Evolutionary conservation across 2,888 invertebrate genomes (phyloP).

Genomic region (Marasmarcha lunaedactyla): DNA sequence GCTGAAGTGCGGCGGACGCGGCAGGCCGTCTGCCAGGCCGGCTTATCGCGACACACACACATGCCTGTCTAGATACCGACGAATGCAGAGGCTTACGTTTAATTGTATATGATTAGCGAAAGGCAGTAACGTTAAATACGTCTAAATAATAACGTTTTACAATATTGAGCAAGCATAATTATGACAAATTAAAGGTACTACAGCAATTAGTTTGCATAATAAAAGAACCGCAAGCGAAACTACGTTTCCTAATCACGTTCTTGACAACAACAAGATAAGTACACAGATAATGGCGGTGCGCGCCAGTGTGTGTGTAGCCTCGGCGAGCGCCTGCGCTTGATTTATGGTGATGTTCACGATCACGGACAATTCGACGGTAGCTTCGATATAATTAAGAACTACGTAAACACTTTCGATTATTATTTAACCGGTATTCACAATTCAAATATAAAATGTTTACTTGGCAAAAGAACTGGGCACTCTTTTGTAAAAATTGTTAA

Average conservation of each 20-base stretch:
- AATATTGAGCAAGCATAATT: not conserved
- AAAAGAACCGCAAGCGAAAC: constrained; percentile 2
- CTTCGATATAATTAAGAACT: no score
- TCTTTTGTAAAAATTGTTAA: no score
- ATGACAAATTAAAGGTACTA: not conserved
- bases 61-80: no score
- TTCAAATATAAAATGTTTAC: no score
- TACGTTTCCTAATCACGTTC: not conserved
- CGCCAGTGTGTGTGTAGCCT: not conserved
- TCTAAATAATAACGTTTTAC: constrained; percentile 1
- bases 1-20: constrained; percentile 30
- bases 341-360: not conserved
- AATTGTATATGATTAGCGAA: no score
- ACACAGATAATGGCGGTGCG: not conserved
- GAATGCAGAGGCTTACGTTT: no score
- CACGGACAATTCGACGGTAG: not conserved
- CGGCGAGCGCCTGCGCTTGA: not conserved
- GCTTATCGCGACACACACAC: constrained; percentile 17
- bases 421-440: no score
- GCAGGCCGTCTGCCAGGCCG: constrained; percentile 26
- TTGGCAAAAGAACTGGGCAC: no score
- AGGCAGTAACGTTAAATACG: constrained; percentile 1
- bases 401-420: no score
- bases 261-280: not conserved
- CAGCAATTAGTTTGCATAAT: constrained; percentile 6